A percentile compares a stretch with the other conserved stretches of the same genome.
phyloP scores from a whole-genome alignment of 2,888 invertebrate genomes.

The Amaurobius ferox region DNA sequence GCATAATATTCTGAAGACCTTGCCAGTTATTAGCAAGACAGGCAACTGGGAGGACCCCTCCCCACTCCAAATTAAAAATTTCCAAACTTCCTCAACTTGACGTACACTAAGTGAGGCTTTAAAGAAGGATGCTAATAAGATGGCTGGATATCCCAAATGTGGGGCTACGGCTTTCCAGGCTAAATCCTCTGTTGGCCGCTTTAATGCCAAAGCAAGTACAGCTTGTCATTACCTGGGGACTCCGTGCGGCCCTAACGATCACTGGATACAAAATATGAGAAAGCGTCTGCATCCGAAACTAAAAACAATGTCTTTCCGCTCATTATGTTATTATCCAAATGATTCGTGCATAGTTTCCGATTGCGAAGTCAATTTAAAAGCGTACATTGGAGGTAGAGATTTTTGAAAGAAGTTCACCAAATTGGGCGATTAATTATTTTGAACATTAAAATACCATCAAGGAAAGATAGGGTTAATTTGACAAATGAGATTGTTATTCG shows the following conservation, averaged over 20 bases:
- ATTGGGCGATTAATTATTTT: slow-evolving; percentile 18
- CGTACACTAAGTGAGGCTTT: slow-evolving; percentile 64
- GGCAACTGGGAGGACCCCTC: slow-evolving; percentile 45
- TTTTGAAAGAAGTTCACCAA: neutral
- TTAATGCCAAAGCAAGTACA: slow-evolving; percentile 64
- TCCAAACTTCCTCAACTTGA: slow-evolving; percentile 67
- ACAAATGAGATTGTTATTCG: neutral
- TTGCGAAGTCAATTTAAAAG: neutral
- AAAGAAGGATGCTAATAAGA: slow-evolving; percentile 69
- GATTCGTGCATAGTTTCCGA: slow-evolving; percentile 7
- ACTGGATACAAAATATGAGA: slow-evolving; percentile 41
- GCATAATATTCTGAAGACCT: slow-evolving; percentile 59
- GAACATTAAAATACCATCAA: slow-evolving; percentile 16
- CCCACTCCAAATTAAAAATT: slow-evolving; percentile 62
- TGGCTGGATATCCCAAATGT: slow-evolving; percentile 36
- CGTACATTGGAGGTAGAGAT: slow-evolving; percentile 1
- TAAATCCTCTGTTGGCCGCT: slow-evolving; percentile 60
- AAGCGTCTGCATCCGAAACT: slow-evolving; percentile 26
- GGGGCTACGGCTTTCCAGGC: slow-evolving; percentile 56
- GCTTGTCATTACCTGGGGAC: neutral
- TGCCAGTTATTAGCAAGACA: slow-evolving; percentile 52
- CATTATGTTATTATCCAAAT: slow-evolving; percentile 32
- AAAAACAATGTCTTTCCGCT: slow-evolving; percentile 54
- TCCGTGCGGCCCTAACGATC: slow-evolving; percentile 50
- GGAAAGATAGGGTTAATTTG: slow-evolving; percentile 11